Conservation (phyloP, 2,797 vertebrate genomes). For the Coendou prehensilis region DNA sequence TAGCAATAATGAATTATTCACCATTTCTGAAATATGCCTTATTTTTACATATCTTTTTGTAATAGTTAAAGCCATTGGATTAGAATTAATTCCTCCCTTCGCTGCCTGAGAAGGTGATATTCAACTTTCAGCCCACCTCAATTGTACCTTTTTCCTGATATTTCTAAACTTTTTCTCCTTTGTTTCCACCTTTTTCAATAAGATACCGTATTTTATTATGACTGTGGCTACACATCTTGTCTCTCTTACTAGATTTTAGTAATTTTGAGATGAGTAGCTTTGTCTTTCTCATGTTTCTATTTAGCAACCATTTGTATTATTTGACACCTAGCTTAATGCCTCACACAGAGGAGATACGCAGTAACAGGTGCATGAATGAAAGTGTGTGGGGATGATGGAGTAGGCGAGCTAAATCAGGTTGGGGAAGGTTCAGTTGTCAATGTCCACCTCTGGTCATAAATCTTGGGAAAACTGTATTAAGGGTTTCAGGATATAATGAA, state of each 20-base stretch:
- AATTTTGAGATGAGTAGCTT: not conserved
- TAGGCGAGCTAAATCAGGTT: conserved; percentile 18
- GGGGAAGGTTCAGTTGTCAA: conserved; percentile 22
- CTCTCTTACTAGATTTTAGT: conserved; percentile 24
- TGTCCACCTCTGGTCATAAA: conserved; percentile 24
- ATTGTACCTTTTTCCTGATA: not conserved
- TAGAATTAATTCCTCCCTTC: not conserved
- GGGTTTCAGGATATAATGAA: conserved; percentile 44
- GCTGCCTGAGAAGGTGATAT: not conserved
- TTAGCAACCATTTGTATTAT: conserved; percentile 41
- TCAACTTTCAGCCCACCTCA: not conserved
- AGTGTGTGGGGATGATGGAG: not conserved
- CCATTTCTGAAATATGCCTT: not conserved
- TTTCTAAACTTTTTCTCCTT: not conserved
- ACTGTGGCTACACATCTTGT: not conserved
- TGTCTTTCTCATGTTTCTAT: not conserved
- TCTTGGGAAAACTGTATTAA: conserved; percentile 54
- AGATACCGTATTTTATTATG: not conserved
- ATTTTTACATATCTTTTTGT: not conserved
- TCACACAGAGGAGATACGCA: not conserved
- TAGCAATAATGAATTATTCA: not conserved
- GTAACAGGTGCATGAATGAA: not conserved
- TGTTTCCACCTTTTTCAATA: not conserved
- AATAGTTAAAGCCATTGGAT: not conserved
- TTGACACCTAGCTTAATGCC: conserved; percentile 13